Percentiles rank a stretch among this genome's conserved stretches.
Conservation (phyloP, 2,888 invertebrate genomes). For the Hirtodrosophila alboralis region DNA sequence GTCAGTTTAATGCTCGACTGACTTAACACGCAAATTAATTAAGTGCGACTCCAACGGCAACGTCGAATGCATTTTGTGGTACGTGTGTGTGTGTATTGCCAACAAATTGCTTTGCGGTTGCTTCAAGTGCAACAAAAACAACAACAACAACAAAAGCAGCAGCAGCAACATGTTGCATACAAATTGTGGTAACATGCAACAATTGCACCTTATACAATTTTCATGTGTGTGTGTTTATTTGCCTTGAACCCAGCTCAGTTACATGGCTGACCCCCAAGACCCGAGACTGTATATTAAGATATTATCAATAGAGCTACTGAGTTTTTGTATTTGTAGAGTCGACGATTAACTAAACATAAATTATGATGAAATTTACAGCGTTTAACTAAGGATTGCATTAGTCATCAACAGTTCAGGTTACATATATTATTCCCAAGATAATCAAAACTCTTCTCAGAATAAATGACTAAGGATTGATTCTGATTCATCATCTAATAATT, state of each 20-base stretch:
- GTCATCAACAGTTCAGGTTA: too few relatives aligned
- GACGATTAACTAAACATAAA: too few relatives aligned
- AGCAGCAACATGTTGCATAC: conserved; percentile 57
- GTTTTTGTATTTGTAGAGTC: background rate
- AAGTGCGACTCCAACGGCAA: conserved; percentile 39
- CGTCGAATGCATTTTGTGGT: conserved; percentile 1
- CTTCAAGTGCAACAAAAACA: conserved; percentile 27
- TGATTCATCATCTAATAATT: too few relatives aligned
- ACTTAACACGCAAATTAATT: conserved; percentile 67
- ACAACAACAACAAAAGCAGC: conserved; percentile 23
- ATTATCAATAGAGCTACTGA: conserved; percentile 21
- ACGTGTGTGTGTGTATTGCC: conserved; percentile 31
- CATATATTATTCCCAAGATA: too few relatives aligned
- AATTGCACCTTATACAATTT: conserved; percentile 23
- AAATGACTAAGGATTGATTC: too few relatives aligned
- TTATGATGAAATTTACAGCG: too few relatives aligned
- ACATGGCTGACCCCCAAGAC: conserved; percentile 27
- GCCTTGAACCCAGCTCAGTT: conserved; percentile 14
- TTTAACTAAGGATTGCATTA: too few relatives aligned
- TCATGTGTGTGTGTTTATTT: conserved; percentile 20
- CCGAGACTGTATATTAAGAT: conserved; percentile 19
- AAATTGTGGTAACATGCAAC: conserved; percentile 52
- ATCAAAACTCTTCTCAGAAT: too few relatives aligned
- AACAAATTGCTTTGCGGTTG: conserved; percentile 59
- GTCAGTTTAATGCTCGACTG: conserved; percentile 59